These are phyloP conservation scores for Chaenogobius annularis DNA, from an alignment of 2,113 vertebrate species.

Conservation along the genomic window DNA sequence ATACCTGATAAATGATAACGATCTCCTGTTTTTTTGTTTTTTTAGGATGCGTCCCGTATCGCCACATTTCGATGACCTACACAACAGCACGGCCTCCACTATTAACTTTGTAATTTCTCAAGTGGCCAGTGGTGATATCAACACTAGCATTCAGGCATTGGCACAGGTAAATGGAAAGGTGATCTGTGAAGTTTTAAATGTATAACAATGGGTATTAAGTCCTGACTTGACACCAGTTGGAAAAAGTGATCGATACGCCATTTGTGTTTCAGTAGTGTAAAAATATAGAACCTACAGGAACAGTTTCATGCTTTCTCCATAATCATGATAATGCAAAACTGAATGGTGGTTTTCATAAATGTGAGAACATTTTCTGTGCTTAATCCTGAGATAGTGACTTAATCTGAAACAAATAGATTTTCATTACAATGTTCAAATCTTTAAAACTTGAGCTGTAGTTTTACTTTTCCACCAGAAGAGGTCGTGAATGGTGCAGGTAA, in stretches of 20 bases:
- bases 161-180: slow-evolving; percentile 82
- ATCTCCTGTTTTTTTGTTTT: not conserved
- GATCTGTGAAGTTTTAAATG: not conserved
- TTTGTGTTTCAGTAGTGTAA: too few species aligned
- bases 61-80: slow-evolving; percentile 94
- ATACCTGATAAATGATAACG: not conserved
- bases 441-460: not conserved
- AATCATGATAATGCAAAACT: too few species aligned
- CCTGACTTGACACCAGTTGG: too few species aligned
- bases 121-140: slow-evolving; percentile 95
- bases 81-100: slow-evolving; percentile 95
- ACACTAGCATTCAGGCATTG: slow-evolving; percentile 93
- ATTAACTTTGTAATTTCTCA: slow-evolving; percentile 99
- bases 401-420: too few species aligned
- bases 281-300: too few species aligned
- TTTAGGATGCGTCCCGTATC: slow-evolving; percentile 88
- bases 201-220: not conserved
- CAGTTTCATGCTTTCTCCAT: too few species aligned
- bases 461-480: not conserved
- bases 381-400: too few species aligned
- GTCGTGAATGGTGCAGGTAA: not conserved
- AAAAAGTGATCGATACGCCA: too few species aligned
- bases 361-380: too few species aligned
- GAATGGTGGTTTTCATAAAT: too few species aligned
- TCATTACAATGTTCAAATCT: not conserved